Conservation (phyloP, 2,888 invertebrate genomes). For the Sminthurides aquaticus region DNA sequence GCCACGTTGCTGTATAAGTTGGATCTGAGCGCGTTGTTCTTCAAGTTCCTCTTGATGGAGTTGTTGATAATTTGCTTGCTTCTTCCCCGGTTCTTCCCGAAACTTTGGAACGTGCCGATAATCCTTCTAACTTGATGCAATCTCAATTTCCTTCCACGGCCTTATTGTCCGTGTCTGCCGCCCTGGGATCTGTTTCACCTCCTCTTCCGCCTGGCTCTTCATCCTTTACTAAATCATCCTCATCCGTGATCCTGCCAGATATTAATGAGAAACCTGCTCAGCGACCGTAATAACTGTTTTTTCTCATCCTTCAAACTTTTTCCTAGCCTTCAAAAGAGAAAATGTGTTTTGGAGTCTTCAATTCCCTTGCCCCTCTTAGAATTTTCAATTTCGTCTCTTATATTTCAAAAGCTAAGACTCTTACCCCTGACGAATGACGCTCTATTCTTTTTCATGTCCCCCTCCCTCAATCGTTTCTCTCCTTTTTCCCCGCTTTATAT, state of each 20-base stretch:
- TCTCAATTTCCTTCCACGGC: background rate
- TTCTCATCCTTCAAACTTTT: background rate
- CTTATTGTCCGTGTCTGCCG: slow-evolving; percentile 4
- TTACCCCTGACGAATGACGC: background rate
- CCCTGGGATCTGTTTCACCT: slow-evolving; percentile 16
- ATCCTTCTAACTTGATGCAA: too few species aligned
- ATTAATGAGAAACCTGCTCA: slow-evolving; percentile 16
- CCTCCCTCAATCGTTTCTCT: background rate
- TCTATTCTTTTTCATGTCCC: background rate
- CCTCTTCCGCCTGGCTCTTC: too few species aligned
- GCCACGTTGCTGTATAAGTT: background rate
- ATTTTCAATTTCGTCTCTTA: background rate
- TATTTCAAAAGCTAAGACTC: too few species aligned
- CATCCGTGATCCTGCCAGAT: slow-evolving; percentile 14
- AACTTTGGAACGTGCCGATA: background rate
- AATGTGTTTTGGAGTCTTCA: background rate
- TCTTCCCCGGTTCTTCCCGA: background rate
- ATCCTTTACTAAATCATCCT: background rate
- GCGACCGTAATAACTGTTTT: slow-evolving; percentile 12
- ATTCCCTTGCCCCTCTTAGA: too few species aligned
- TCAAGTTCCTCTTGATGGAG: too few species aligned
- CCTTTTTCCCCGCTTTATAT: background rate
- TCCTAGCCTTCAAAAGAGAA: background rate
- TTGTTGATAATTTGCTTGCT: background rate
- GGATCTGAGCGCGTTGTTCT: too few species aligned